Base-by-base conservation (phyloP, 1,140 invertebrate genomes). In the Cotesia vestalis region DNA sequence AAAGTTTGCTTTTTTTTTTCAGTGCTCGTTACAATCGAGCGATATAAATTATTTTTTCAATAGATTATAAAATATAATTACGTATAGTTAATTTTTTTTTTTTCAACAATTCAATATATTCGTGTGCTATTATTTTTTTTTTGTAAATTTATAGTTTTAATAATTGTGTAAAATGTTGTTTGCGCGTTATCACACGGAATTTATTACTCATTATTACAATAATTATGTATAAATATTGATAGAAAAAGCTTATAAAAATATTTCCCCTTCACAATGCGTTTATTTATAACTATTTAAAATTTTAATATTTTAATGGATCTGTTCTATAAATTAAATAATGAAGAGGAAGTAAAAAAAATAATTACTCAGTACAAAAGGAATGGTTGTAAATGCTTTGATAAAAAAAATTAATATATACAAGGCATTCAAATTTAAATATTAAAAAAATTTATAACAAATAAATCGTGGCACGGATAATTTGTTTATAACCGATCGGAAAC, bases 191-290 rank as follows among this genome's bases (percentile, higher is more conserved):
- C 40, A 46, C 40, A 46, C 40, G 40, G 40, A 46, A 46, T 46
- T 46, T 46, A 46, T 46, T 46, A 46, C 11, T 46, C 6, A 0
- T 46, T 46, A 46, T 46, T 46, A 27, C 27, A 27, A 27, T 20
- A 27, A 38, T 55, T 3, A 36, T 38, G 12, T 59, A 73, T 53
- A 51, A 40, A 34, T 52, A 59, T 73, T 63, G 36, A 63, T 75
- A 75, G 5, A 36, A 75, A 75, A 73, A 67, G 74, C 71, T 70
- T 76, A 76, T 51, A 76, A 76, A 74, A 74, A 74, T 74, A 74
- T 71, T 59, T 74, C 38, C 52, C 17, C 53, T 57, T 38, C 57
- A 46, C 5, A 46, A 9, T 11, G 40, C 40, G 8, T 20, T 64
- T 20, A 51, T 62, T 62, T 52, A 46, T 27, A 34, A 12, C 4